phyloP scores from a whole-genome alignment of 2,797 vertebrate species.

The Bufotes viridis region DNA sequence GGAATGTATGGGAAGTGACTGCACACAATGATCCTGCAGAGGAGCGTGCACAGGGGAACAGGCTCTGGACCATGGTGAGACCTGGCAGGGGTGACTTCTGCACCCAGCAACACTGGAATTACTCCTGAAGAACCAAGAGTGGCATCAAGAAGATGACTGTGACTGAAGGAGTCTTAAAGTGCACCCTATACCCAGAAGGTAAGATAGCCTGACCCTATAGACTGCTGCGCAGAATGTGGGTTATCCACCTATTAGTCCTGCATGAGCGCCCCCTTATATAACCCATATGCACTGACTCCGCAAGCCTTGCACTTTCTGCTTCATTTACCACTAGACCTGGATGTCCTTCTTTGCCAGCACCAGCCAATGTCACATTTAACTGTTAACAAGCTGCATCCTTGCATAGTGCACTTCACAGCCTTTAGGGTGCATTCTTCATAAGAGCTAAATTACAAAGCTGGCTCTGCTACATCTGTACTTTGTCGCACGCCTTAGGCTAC shows the following conservation, averaged over 20 bases:
- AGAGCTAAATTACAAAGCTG: too few species aligned
- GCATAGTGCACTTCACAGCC: neutral
- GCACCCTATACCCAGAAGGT: slow-evolving; percentile 48
- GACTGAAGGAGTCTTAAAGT: slow-evolving; percentile 9
- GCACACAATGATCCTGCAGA: neutral
- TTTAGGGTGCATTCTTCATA: too few species aligned
- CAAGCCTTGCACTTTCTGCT: neutral
- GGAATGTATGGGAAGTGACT: neutral
- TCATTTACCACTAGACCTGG: neutral
- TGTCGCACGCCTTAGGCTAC: neutral
- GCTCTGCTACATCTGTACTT: slow-evolving; percentile 4
- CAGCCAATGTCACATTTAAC: neutral
- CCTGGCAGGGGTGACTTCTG: neutral
- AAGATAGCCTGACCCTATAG: slow-evolving; percentile 2
- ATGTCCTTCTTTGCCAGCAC: neutral
- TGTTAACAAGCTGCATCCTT: neutral
- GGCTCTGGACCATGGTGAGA: neutral
- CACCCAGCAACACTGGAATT: neutral
- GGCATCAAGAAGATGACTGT: slow-evolving; percentile 49
- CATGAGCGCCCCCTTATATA: slow-evolving; percentile 38
- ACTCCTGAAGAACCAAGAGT: neutral
- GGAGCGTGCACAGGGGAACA: neutral
- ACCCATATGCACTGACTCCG: neutral
- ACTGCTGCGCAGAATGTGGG: slow-evolving; percentile 13
- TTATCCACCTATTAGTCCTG: neutral